Conservation (phyloP, 1,140 invertebrate genomes). For the Chlorops oryzae region DNA sequence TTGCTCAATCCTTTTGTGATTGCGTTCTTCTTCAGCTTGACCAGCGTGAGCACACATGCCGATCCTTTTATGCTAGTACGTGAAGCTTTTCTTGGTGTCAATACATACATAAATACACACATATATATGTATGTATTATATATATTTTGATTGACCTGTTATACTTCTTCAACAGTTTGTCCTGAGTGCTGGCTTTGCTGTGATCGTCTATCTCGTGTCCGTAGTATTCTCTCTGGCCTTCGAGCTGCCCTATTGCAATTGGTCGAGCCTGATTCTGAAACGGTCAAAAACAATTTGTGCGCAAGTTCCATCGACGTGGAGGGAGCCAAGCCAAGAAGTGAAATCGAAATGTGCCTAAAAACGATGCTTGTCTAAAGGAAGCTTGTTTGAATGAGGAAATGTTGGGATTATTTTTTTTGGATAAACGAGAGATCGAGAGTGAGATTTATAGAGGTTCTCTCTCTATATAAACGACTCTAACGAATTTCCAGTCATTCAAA, state of each 20-base stretch:
- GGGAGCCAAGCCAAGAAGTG: constrained; percentile 6
- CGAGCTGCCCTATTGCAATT: constrained; percentile 43
- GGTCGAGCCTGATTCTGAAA: constrained; percentile 30
- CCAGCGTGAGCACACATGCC: constrained; percentile 30
- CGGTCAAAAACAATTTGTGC: constrained; percentile 23
- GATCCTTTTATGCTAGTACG: constrained; percentile 40
- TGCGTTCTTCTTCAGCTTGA: constrained; percentile 31
- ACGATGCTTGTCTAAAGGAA: too few relatives aligned
- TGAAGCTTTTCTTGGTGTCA: too few relatives aligned
- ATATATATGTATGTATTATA: neutral
- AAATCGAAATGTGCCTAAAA: too few relatives aligned
- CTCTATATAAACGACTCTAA: too few relatives aligned
- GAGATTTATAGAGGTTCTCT: too few relatives aligned
- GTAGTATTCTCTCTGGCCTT: constrained; percentile 41
- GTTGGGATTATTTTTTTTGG: too few relatives aligned
- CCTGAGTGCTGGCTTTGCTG: constrained; percentile 29
- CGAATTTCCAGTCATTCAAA: too few relatives aligned
- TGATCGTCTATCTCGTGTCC: constrained; percentile 37
- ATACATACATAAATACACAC: too few relatives aligned
- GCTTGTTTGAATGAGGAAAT: too few relatives aligned
- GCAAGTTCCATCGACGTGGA: too few relatives aligned
- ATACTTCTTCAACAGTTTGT: constrained; percentile 25
- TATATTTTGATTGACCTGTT: neutral
- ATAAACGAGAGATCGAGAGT: too few relatives aligned
- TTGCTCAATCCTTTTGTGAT: constrained; percentile 43